Conservation (phyloP, 2,113 vertebrate species). For the Ceyx cyanopectus region DNA sequence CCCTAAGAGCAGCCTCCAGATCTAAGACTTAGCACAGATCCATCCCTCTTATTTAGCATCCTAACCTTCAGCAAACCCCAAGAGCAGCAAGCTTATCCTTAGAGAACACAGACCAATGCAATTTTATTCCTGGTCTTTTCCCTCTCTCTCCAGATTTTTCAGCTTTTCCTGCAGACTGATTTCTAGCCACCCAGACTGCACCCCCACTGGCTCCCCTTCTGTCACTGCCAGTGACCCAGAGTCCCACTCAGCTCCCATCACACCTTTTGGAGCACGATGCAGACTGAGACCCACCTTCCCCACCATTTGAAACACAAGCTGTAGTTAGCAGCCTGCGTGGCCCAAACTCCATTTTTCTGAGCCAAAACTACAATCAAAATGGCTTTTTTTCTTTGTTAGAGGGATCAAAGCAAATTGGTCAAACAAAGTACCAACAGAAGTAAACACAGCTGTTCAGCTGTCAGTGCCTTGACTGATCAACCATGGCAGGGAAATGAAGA, state of each 20-base stretch:
- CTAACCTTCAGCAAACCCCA: neutral
- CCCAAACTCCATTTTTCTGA: neutral
- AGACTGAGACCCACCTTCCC: neutral
- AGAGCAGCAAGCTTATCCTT: neutral
- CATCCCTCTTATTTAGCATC: neutral
- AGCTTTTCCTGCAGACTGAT: neutral
- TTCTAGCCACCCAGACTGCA: neutral
- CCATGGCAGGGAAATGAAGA: slow-evolving; percentile 12
- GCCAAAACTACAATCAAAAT: neutral
- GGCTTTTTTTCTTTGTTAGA: neutral
- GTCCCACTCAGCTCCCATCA: neutral
- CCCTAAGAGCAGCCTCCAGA: neutral
- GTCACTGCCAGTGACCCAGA: neutral
- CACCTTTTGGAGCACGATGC: neutral
- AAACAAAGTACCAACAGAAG: slow-evolving; percentile 10
- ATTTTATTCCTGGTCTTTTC: neutral
- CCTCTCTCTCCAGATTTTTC: neutral
- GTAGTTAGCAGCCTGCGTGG: neutral
- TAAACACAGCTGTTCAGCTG: slow-evolving; percentile 19
- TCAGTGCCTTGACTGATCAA: slow-evolving; percentile 25
- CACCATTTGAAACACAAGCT: neutral
- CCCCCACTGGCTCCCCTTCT: neutral
- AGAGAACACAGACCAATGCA: neutral
- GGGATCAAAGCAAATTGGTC: slow-evolving; percentile 28
- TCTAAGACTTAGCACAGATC: neutral